Evolutionary conservation across 2,113 vertebrate genomes (phyloP).

Genomic region (Spermophilus dauricus): DNA sequence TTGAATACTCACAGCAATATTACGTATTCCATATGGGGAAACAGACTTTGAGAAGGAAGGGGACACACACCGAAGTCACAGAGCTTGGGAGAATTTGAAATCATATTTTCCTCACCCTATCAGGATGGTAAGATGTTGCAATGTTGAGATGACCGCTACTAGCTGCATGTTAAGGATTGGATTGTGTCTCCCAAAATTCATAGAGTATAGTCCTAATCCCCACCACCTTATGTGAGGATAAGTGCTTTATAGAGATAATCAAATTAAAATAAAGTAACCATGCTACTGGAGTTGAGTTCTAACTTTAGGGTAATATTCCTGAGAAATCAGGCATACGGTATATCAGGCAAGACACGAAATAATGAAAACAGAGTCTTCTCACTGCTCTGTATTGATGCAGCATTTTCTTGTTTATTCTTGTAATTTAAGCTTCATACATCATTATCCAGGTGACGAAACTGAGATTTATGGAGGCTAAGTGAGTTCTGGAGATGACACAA

Average conservation of each 20-base stretch:
- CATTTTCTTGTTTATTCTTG: conserved; percentile 16
- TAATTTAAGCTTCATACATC: conserved; percentile 26
- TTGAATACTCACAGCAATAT: neutral
- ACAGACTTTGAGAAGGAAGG: neutral
- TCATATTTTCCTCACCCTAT: neutral
- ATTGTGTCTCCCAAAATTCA: neutral
- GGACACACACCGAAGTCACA: neutral
- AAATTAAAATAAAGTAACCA: neutral
- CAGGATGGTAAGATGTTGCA: neutral
- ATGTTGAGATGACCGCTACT: neutral
- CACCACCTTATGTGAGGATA: neutral
- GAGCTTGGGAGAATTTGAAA: neutral
- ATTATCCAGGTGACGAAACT: conserved; percentile 55
- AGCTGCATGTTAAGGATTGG: neutral
- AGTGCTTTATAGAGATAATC: neutral
- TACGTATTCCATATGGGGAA: neutral
- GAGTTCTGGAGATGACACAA: neutral
- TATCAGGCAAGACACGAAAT: neutral
- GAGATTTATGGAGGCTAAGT: neutral
- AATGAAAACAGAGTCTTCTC: neutral
- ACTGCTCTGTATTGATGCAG: neutral
- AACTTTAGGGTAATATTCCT: conserved; percentile 7
- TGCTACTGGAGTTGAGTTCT: neutral
- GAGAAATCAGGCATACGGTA: conserved; percentile 1
- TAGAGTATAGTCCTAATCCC: neutral